Percentiles rank a stretch among this genome's conserved stretches.
Evolutionary conservation across 2,888 invertebrate genomes (phyloP).

Genomic region (Gymnoscelis rufifasciata): DNA sequence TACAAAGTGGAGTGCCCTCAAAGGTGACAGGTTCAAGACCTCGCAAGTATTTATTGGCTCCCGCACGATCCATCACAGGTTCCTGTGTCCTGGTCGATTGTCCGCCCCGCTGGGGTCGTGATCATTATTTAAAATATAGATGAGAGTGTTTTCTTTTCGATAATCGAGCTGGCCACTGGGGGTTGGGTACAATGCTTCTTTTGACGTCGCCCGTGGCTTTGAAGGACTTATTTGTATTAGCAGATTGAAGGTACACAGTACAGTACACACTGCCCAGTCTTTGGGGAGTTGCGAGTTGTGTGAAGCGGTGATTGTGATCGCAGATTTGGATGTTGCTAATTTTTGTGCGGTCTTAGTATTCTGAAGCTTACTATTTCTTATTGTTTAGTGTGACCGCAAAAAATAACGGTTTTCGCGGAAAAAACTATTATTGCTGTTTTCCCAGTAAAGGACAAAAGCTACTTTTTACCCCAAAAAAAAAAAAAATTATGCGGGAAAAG

Average conservation of each 20-base stretch:
- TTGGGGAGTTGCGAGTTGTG: conserved; percentile 39
- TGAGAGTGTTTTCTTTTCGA: conserved; percentile 78
- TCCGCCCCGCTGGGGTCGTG: conserved; percentile 46
- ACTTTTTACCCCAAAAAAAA: too few species aligned
- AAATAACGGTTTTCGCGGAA: too few species aligned
- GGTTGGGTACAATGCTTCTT: conserved; percentile 68
- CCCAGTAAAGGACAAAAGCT: too few species aligned
- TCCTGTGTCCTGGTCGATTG: conserved; percentile 43
- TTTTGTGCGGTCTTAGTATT: too few species aligned
- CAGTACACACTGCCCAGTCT: conserved; percentile 53
- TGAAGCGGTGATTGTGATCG: conserved; percentile 33
- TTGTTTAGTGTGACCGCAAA: too few species aligned
- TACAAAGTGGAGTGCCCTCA: conserved; percentile 21
- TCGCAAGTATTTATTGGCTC: conserved; percentile 60
- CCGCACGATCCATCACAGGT: conserved; percentile 67
- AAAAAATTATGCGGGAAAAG: too few species aligned
- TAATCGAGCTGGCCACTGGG: conserved; percentile 75
- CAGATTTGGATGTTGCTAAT: too few species aligned
- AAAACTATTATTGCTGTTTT: too few species aligned
- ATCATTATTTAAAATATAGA: conserved; percentile 80
- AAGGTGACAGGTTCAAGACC: conserved; percentile 43
- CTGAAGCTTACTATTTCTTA: too few species aligned
- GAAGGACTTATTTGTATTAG: conserved; percentile 73
- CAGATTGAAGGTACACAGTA: conserved; percentile 62
- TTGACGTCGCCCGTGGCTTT: conserved; percentile 63